Conservation (phyloP, 2,113 vertebrate genomes). For the Marmota flaviventris region DNA sequence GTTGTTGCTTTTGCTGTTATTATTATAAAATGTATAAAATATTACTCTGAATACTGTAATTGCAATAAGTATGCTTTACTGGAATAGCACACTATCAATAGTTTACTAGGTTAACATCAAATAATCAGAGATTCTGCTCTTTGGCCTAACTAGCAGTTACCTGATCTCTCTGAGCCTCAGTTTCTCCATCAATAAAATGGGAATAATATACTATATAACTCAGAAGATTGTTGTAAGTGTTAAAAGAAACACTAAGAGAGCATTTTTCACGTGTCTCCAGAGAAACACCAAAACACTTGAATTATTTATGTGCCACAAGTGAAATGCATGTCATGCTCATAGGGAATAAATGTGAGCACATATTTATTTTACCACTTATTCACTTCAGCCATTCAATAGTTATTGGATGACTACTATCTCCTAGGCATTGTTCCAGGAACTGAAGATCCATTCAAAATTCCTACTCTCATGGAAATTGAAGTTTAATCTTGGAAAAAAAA, state of each 20-base stretch:
- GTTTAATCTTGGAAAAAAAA: slow-evolving; percentile 15
- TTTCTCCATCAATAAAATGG: neutral
- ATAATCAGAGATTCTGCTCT: neutral
- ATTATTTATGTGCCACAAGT: neutral
- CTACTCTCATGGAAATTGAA: neutral
- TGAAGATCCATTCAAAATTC: neutral
- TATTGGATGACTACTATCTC: neutral
- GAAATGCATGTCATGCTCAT: neutral
- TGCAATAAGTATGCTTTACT: neutral
- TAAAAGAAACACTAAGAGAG: slow-evolving; percentile 20
- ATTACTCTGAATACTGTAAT: neutral
- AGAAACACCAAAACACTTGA: neutral
- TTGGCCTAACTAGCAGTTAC: slow-evolving; percentile 27
- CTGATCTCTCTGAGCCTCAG: slow-evolving; percentile 2
- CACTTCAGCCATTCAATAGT: neutral
- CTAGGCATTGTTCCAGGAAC: neutral
- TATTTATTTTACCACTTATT: slow-evolving; percentile 8
- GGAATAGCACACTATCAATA: neutral
- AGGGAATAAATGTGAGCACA: neutral
- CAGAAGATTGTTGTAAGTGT: neutral
- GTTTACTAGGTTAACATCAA: neutral
- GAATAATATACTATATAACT: neutral
- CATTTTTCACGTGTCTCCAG: neutral
- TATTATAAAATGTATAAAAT: neutral
- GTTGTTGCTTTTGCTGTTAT: neutral